Percentiles rank a stretch among this genome's conserved stretches.
Evolutionary conservation across 2,797 vertebrate species (phyloP).

Genomic region (Saxicola maurus): DNA sequence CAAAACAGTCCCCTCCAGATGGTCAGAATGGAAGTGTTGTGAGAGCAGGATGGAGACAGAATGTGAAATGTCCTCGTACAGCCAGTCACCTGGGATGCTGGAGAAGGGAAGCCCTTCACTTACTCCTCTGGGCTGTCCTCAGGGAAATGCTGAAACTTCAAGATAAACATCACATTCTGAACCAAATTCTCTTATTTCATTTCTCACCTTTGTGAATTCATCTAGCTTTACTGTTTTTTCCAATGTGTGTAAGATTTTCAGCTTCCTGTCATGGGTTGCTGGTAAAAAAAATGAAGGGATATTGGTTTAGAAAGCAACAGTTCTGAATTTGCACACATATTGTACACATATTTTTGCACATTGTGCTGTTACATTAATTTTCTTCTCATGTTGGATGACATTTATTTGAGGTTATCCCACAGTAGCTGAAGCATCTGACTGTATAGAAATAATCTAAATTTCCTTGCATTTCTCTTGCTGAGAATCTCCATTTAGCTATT

Average conservation of each 20-base stretch:
- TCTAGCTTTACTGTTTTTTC: conserved; percentile 37
- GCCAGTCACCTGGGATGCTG: neutral
- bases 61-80: neutral
- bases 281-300: conserved; percentile 5
- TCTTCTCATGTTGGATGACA: neutral
- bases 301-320: conserved; percentile 19
- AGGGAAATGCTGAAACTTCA: neutral
- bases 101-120: neutral
- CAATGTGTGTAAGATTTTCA: conserved; percentile 44
- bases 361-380: neutral
- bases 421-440: neutral
- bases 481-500: neutral
- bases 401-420: neutral
- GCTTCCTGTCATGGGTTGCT: conserved; percentile 13
- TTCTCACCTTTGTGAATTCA: conserved; percentile 73
- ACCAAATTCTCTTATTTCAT: neutral
- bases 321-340: neutral
- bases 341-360: neutral
- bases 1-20: neutral
- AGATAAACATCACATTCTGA: neutral
- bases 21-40: neutral
- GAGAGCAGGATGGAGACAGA: neutral
- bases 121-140: neutral
- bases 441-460: neutral
- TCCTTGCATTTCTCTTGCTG: neutral